These are phyloP conservation scores for Scomber japonicus DNA, from an alignment of 2,113 vertebrate species.

Conservation along the genomic window DNA sequence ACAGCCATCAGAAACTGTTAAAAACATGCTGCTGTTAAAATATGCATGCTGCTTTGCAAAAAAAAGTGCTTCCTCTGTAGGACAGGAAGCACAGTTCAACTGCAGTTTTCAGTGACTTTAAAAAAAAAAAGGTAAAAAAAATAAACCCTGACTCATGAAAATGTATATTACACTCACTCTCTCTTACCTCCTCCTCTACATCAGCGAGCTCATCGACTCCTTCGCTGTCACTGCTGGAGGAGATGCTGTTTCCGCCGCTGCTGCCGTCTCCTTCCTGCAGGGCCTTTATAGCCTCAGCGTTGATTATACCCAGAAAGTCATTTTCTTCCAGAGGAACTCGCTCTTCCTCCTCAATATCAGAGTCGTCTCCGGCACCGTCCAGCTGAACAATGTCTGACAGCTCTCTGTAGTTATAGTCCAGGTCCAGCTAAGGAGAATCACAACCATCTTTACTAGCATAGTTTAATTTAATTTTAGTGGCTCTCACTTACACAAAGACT, in stretches of 20 bases:
- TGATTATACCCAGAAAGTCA: constrained; percentile 88
- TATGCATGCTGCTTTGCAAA: not conserved
- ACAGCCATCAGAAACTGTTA: not conserved
- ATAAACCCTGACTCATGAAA: not conserved
- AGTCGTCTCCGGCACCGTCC: constrained; percentile 89
- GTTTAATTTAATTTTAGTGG: too few relatives aligned
- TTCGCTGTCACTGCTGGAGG: constrained; percentile 84
- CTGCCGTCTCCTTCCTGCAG: constrained; percentile 87
- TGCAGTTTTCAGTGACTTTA: not conserved
- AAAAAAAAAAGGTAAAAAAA: not conserved
- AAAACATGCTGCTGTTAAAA: not conserved
- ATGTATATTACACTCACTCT: not conserved
- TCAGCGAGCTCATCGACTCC: constrained; percentile 81
- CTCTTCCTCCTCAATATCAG: constrained; percentile 83
- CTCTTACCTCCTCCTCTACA: constrained; percentile 83
- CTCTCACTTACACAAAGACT: not conserved
- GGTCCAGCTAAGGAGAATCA: constrained; percentile 57
- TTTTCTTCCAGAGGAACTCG: constrained; percentile 86
- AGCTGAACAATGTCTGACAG: constrained; percentile 90
- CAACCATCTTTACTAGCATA: too few relatives aligned
- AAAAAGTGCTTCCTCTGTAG: not conserved
- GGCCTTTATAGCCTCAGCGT: constrained; percentile 88
- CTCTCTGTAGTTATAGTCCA: constrained; percentile 73
- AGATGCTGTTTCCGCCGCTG: constrained; percentile 78
- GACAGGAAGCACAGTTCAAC: not conserved